These are phyloP conservation scores for Salmo trutta DNA, from an alignment of 2,797 vertebrate species.

Conservation along the genomic window DNA sequence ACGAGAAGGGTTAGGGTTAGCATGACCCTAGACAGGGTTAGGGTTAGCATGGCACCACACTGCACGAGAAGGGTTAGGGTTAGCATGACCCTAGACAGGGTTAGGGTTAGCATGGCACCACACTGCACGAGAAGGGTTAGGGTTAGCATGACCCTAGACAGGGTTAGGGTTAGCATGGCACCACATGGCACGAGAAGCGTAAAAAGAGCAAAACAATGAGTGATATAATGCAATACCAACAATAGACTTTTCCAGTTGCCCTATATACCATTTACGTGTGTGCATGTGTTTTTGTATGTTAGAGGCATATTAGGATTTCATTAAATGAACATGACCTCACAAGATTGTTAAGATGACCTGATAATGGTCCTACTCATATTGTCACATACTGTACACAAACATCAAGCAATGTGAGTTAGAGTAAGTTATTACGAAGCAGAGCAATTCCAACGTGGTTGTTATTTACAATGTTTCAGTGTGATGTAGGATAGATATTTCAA, in stretches of 20 bases:
- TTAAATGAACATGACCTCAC: slow-evolving; percentile 3
- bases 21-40: no score
- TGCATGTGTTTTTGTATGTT: not conserved
- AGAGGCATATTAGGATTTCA: not conserved
- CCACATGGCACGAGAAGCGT: not conserved
- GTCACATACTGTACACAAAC: not conserved
- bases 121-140: not conserved
- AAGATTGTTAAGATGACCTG: not conserved
- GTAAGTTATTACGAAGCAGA: not conserved
- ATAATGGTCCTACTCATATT: not conserved
- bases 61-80: no score
- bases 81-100: no score
- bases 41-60: no score
- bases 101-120: no score
- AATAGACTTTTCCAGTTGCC: not conserved
- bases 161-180: no score
- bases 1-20: no score
- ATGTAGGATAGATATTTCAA: slow-evolving; percentile 8
- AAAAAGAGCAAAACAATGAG: not conserved
- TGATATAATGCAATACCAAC: not conserved
- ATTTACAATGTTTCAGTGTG: slow-evolving; percentile 10
- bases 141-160: no score
- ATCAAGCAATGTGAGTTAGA: not conserved
- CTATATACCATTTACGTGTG: not conserved
- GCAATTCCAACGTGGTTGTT: not conserved